Percentiles rank a stretch among this genome's conserved stretches.
Evolutionary conservation across 2,113 vertebrate genomes (phyloP).

Genomic region (Theropithecus gelada): DNA sequence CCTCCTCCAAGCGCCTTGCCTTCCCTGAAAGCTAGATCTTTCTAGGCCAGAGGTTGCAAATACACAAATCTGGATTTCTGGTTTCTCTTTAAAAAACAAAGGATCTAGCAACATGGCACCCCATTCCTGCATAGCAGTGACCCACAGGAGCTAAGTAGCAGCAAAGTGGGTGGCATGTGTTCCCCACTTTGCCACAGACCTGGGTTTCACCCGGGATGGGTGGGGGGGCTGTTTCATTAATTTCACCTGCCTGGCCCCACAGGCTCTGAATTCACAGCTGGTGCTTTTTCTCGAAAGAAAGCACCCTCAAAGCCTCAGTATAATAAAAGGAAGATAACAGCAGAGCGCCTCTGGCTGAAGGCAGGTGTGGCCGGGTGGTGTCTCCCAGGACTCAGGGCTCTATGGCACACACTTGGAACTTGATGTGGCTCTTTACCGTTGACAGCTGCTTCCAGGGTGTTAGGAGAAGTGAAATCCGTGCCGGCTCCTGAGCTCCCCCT

Average conservation of each 20-base stretch:
- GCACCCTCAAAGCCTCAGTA: not conserved
- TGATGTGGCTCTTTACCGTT: not conserved
- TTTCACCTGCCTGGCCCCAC: not conserved
- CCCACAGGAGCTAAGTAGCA: not conserved
- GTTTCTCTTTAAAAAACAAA: not conserved
- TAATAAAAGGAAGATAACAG: not conserved
- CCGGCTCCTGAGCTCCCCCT: not conserved
- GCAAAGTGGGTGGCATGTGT: rapidly evolving
- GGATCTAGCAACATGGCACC: not conserved
- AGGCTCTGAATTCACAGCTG: not conserved
- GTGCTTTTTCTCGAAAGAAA: not conserved
- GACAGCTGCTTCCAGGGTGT: not conserved
- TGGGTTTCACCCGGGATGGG: rapidly evolving
- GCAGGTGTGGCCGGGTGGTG: not conserved
- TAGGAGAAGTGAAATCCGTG: not conserved
- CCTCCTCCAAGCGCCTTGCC: rapidly evolving
- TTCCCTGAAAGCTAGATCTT: not conserved
- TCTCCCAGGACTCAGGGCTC: not conserved
- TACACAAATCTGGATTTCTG: not conserved
- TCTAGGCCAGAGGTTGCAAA: not conserved
- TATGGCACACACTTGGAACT: not conserved
- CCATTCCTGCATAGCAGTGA: rapidly evolving
- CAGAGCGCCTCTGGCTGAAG: not conserved
- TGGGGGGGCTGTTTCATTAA: too few species aligned
- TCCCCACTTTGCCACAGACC: not conserved